phyloP scores from a whole-genome alignment of 2,888 invertebrate species.

The Drosophila parthenogenetica region DNA sequence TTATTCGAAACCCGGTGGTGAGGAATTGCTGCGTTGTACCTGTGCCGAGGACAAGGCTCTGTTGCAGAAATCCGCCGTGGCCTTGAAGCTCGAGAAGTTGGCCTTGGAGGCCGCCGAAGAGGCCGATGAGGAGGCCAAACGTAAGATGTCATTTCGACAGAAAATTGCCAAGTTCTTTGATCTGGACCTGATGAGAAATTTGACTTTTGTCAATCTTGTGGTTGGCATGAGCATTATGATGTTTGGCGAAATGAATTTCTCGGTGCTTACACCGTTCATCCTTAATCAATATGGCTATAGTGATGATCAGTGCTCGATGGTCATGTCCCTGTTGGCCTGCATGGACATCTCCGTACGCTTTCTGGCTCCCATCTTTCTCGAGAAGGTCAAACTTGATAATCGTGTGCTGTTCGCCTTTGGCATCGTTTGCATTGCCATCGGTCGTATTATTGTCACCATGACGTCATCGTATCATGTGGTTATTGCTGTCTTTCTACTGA shows the following conservation, averaged over 20 bases:
- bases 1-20: conserved; percentile 71
- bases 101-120: conserved; percentile 46
- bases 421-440: conserved; percentile 86
- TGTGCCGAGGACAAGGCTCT: conserved; percentile 82
- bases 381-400: conserved; percentile 89
- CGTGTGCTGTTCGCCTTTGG: conserved; percentile 89
- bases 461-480: conserved; percentile 86
- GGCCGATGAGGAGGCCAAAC: conserved; percentile 82
- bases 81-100: conserved; percentile 49
- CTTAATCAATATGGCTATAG: conserved; percentile 88
- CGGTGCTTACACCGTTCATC: conserved; percentile 90
- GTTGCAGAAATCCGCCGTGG: conserved; percentile 70
- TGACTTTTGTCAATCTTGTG: conserved; percentile 89
- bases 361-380: conserved; percentile 88
- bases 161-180: conserved; percentile 89
- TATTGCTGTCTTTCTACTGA: conserved; percentile 87
- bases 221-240: conserved; percentile 90
- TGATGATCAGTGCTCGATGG: conserved; percentile 87
- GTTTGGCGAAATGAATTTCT: conserved; percentile 91
- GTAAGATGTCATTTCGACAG: conserved; percentile 86
- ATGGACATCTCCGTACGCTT: conserved; percentile 89
- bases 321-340: conserved; percentile 89
- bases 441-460: conserved; percentile 83
- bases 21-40: conserved; percentile 75
- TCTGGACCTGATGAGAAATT: conserved; percentile 89